Conservation (phyloP, 2,888 invertebrate species). For the Drosophila sordidula region DNA sequence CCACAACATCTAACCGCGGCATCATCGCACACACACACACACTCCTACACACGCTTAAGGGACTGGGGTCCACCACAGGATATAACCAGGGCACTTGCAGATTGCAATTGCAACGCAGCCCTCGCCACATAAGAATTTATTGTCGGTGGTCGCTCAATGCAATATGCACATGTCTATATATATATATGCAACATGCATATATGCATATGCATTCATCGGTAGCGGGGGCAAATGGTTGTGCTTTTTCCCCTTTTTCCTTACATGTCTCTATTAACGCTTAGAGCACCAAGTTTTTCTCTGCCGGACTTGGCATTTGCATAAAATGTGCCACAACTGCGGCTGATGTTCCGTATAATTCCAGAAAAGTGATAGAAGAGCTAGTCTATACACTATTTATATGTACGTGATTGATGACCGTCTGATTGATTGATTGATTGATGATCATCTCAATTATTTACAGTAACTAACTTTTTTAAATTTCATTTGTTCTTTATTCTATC, state of each 20-base stretch:
- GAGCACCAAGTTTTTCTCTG: constrained; percentile 36
- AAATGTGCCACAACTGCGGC: constrained; percentile 51
- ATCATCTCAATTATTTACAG: too few species aligned
- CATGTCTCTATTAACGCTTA: constrained; percentile 63
- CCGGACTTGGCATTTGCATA: constrained; percentile 59
- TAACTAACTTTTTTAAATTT: too few species aligned
- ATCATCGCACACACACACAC: constrained; percentile 31
- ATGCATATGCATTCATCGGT: background rate
- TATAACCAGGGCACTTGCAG: constrained; percentile 31
- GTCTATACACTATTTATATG: background rate
- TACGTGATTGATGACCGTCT: background rate
- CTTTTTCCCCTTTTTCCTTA: constrained; percentile 26
- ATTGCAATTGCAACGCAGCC: constrained; percentile 44
- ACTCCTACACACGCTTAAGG: background rate
- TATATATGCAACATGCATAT: background rate
- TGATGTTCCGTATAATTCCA: background rate
- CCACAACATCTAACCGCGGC: constrained; percentile 52
- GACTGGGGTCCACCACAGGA: constrained; percentile 4
- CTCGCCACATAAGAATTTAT: constrained; percentile 53
- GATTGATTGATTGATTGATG: background rate
- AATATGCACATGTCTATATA: too few species aligned
- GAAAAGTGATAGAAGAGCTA: background rate
- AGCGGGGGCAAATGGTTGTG: constrained; percentile 12
- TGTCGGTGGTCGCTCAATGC: constrained; percentile 25
- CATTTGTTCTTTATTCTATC: too few species aligned